A percentile compares a stretch with the other conserved stretches of the same genome.
phyloP scores from a whole-genome alignment of 1,140 invertebrate genomes.

The Euschistus heros region DNA sequence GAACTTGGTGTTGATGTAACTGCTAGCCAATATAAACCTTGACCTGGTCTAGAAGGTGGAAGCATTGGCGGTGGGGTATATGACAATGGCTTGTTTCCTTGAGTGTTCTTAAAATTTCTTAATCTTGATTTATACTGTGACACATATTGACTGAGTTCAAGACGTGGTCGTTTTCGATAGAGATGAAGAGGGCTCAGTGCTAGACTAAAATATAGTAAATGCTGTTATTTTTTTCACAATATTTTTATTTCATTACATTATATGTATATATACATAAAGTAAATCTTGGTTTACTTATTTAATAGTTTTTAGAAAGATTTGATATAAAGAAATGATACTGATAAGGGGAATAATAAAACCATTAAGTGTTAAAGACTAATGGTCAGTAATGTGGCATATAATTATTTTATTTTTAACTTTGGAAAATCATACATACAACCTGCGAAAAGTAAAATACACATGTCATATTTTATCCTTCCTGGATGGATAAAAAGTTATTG shows the following conservation, averaged over 20 bases:
- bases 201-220: constrained; percentile 38
- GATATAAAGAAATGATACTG: too few species aligned
- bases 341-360: too few species aligned
- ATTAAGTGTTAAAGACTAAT: too few species aligned
- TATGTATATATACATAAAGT: background rate
- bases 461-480: too few species aligned
- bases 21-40: constrained; percentile 65
- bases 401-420: too few species aligned
- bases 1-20: constrained; percentile 34
- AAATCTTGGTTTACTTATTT: background rate
- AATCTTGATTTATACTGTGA: constrained; percentile 41
- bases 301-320: too few species aligned
- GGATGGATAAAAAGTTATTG: too few species aligned
- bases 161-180: constrained; percentile 50
- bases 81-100: constrained; percentile 34
- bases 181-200: constrained; percentile 48
- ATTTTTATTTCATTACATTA: constrained; percentile 11
- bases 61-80: constrained; percentile 90
- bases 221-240: background rate
- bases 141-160: constrained; percentile 35
- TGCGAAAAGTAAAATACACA: too few species aligned
- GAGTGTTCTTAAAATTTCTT: constrained; percentile 42
- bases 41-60: constrained; percentile 73
- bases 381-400: too few species aligned
- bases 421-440: too few species aligned